Base-by-base conservation (phyloP, 2,888 invertebrate species). In the Oligia latruncula region DNA sequence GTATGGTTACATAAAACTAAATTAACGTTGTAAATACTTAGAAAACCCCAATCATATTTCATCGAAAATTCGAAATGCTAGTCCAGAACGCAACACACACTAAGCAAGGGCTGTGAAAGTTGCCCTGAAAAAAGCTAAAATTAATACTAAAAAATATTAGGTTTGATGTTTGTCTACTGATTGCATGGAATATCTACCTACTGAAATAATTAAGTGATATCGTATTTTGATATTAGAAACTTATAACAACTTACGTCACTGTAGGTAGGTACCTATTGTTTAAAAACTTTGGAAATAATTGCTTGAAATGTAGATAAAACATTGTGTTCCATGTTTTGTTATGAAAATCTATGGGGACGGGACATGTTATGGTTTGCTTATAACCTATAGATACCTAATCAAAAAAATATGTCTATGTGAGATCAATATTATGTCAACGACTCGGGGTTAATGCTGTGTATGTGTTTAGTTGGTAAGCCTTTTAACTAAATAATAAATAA, bases 1-100 rank as follows among this genome's bases (percentile, higher is more conserved):
- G 23, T 40, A 58, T n/a, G 20, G 35, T 82, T 67, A 62, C 62
- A 58, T 62, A 66, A 43, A 82, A 52, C 29, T 60, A 67, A 2
- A 84, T 29, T 80, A 46, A 35, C 11, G 64, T 71, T 62, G 52
- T 15, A 62, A 62, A 58, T 58, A 40, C 4, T 40, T 40, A 72
- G 2, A 62, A 66, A 55, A 60, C 23, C 6, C 4, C 13, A 43
- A 29, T 35, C n/a, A 43, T 8, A 73, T 65, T 52, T 65, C 11
- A 60, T 72, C 17, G 13, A 40, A 40, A 4, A 40, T 40, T 40
- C 40, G 40, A 43, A 52, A 52, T 15, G 3, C 11, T 71, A 35
- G 8, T 77, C 13, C 9, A 49, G 8, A 29, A 35, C n/a, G 20
- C 4, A 43, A 40, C 9, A 67, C 23, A 40, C 40, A 8, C 46